phyloP scores from a whole-genome alignment of 2,797 vertebrate genomes.

The Erethizon dorsatum region DNA sequence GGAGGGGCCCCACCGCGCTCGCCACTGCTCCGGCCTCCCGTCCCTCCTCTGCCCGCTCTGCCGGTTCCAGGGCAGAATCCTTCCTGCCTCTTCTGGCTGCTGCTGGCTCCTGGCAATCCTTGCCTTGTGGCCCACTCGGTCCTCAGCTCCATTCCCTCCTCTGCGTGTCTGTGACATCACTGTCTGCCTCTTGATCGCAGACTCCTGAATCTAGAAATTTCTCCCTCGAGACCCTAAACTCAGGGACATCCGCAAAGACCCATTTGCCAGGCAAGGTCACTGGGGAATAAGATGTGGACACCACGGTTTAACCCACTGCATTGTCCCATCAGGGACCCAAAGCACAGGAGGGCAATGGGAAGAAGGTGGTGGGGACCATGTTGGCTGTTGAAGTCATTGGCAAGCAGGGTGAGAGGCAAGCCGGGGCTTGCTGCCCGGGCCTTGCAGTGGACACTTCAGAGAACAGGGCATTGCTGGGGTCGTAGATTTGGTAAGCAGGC shows the following conservation, averaged over 20 bases:
- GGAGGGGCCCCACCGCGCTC: not conserved
- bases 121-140: not conserved
- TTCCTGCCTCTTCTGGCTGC: not conserved
- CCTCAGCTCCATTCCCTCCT: not conserved
- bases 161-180: rapidly evolving
- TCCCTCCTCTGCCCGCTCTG: not conserved
- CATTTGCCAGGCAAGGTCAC: not conserved
- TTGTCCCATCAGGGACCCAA: not conserved
- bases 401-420: not conserved
- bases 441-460: not conserved
- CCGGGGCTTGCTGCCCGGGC: rapidly evolving
- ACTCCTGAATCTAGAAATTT: not conserved
- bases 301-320: not conserved
- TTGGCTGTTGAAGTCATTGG: not conserved
- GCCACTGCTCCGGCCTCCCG: not conserved
- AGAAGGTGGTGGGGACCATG: not conserved
- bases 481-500: not conserved
- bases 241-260: not conserved
- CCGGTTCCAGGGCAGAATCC: not conserved
- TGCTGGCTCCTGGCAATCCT: rapidly evolving
- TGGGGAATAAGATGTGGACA: too few relatives aligned
- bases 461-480: not conserved
- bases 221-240: not conserved
- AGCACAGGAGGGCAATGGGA: not conserved
- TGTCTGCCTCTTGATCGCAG: not conserved